Evolutionary conservation across 2,113 vertebrate species (phyloP), one percentile per base, ranked within the genome.

Genomic region (Grammomys surdaster): DNA sequence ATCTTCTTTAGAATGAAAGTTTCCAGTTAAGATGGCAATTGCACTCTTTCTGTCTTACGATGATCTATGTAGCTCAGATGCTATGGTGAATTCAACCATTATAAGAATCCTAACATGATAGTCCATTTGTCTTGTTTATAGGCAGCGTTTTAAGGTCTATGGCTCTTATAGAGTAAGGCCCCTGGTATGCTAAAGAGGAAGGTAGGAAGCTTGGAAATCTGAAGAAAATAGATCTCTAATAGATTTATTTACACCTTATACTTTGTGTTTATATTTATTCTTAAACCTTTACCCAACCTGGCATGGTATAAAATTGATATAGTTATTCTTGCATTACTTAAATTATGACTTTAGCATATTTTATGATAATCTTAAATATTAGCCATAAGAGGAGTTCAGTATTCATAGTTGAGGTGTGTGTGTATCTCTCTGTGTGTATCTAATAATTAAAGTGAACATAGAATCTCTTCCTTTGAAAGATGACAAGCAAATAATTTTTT

Each of bases 281-380:
- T 26, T 58, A 93, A 94, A 63, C 4, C 3, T 84, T 13, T 63
- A 0, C 13, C 33, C 54, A 82, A 70, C 46, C 24, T 75, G 51
- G 80, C 28, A 58, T 73, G 1, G 16, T 73, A 28, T 77, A 65
- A 92, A 63, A 92, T 13, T 31, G 16, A 69, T n/a, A 10, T n/a
- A 82, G 19, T 46, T 60, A 85, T 87, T 36, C 33, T 54, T 43
- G 58, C 4, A 82, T 60, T 63, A 36, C 24, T 33, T 54, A 46
- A 16, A 46, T 40, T 11, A 36, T 31, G 3, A 77, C 58, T 72
- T 94, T 94, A 85, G 33, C 2, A 0, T 43, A n/a, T 43, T 48
- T 33, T 72, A 72, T 89, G 48, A 85, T 90, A 94, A 60, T 4
- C 36, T 75, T 84, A 94, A 78, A 14, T 65, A 60, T 73, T 67